Conservation (phyloP, 2,888 invertebrate genomes). For the Nycteola revayana region DNA sequence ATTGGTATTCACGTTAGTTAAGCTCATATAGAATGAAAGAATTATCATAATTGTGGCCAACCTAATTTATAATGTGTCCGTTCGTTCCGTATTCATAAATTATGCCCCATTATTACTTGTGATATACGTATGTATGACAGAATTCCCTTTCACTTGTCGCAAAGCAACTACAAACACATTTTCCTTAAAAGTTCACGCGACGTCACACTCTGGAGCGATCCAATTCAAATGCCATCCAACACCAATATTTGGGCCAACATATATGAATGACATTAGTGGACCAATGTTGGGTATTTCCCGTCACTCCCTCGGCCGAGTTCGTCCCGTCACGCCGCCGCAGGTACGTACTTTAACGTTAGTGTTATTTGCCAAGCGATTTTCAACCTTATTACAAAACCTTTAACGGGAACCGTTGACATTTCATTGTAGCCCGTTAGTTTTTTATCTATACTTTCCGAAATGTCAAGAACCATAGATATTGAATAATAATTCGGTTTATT, state of each 20-base stretch:
- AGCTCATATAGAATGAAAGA: too few relatives aligned
- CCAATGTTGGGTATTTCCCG: conserved; percentile 47
- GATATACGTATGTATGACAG: too few relatives aligned
- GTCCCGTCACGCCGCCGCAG: conserved; percentile 60
- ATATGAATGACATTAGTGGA: conserved; percentile 18
- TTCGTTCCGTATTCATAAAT: too few relatives aligned
- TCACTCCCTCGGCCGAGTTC: conserved; percentile 58
- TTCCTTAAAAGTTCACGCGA: neutral
- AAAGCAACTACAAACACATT: too few relatives aligned
- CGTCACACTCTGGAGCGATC: conserved; percentile 7
- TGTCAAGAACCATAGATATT: conserved; percentile 12
- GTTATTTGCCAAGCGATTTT: conserved; percentile 36
- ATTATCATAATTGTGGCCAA: too few relatives aligned
- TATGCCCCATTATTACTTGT: too few relatives aligned
- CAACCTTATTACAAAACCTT: conserved; percentile 31
- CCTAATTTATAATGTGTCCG: too few relatives aligned
- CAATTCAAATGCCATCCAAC: conserved; percentile 11
- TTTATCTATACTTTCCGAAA: conserved; percentile 11
- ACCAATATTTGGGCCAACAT: conserved; percentile 37
- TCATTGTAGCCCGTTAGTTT: conserved; percentile 12
- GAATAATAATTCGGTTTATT: too few relatives aligned
- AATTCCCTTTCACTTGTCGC: too few relatives aligned
- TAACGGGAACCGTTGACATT: conserved; percentile 12
- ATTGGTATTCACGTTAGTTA: too few relatives aligned
- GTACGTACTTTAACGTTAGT: conserved; percentile 45